Evolutionary conservation across 2,797 vertebrate species (phyloP).

Genomic region (Garrulus glandarius): DNA sequence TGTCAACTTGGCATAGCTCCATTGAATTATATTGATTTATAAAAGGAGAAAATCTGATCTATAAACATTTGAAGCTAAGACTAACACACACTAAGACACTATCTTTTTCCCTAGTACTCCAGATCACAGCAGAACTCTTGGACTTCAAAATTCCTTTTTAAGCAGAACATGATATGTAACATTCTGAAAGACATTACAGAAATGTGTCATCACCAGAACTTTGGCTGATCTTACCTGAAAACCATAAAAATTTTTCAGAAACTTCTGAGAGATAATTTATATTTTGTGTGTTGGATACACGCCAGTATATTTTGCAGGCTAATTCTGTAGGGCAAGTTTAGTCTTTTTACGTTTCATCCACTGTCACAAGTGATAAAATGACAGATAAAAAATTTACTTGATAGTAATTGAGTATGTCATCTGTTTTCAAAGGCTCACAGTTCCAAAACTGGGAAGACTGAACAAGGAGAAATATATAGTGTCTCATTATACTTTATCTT

Average conservation of each 20-base stretch:
- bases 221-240: background rate
- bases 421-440: conserved; percentile 20
- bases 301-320: background rate
- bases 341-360: background rate
- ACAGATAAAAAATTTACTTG: conserved; percentile 39
- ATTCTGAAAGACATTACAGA: background rate
- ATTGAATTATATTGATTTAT: background rate
- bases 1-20: background rate
- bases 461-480: background rate
- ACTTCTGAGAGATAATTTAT: background rate
- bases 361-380: conserved; percentile 35
- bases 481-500: conserved; percentile 1
- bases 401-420: conserved; percentile 38
- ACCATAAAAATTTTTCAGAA: background rate
- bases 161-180: background rate
- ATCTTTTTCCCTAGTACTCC: background rate
- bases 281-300: background rate
- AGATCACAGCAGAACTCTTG: background rate
- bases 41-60: background rate
- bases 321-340: background rate
- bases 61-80: background rate
- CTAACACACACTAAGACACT: background rate
- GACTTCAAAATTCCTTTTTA: background rate
- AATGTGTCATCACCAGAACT: background rate
- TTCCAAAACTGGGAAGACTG: background rate